phyloP scores from a whole-genome alignment of 2,888 invertebrate genomes.

The Drosophila mimetica region DNA sequence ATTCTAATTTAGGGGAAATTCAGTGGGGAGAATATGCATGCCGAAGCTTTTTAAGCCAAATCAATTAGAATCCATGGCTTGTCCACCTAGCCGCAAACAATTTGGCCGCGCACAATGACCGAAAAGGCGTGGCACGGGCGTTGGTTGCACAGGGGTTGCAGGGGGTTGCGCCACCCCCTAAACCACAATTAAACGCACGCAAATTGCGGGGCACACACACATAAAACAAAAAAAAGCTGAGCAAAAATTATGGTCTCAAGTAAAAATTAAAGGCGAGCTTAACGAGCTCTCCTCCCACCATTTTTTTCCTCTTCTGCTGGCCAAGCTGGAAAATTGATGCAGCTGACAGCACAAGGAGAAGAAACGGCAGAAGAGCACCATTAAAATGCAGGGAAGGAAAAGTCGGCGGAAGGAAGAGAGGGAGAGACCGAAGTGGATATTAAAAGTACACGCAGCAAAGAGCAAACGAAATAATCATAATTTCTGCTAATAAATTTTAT shows the following conservation, averaged over 20 bases:
- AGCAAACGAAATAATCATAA: conserved; percentile 78
- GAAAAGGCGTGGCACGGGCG: conserved; percentile 20
- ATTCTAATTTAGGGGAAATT: conserved; percentile 8
- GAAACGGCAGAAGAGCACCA: conserved; percentile 54
- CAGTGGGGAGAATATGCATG: conserved; percentile 13
- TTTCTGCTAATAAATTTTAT: conserved; percentile 81
- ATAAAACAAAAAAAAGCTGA: conserved; percentile 47
- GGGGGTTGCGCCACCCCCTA: conserved; percentile 14
- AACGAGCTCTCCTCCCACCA: conserved; percentile 65
- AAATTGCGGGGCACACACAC: conserved; percentile 64
- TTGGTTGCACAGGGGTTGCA: conserved; percentile 8
- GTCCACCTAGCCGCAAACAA: conserved; percentile 35
- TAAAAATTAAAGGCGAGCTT: conserved; percentile 77
- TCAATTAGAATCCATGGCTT: conserved; percentile 36
- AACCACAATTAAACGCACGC: conserved; percentile 73
- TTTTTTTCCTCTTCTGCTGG: conserved; percentile 1
- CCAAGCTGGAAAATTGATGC: conserved; percentile 67
- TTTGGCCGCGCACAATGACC: conserved; percentile 59
- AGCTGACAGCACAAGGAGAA: conserved; percentile 67
- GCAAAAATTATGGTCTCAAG: conserved; percentile 69
- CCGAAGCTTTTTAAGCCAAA: conserved; percentile 35
- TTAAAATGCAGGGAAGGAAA: conserved; percentile 66
- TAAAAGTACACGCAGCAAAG: conserved; percentile 75
- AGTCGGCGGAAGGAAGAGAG: conserved; percentile 7
- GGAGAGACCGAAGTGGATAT: conserved; percentile 69